phyloP scores from a whole-genome alignment of 2,888 invertebrate species.

The Drosophila vallismaia region DNA sequence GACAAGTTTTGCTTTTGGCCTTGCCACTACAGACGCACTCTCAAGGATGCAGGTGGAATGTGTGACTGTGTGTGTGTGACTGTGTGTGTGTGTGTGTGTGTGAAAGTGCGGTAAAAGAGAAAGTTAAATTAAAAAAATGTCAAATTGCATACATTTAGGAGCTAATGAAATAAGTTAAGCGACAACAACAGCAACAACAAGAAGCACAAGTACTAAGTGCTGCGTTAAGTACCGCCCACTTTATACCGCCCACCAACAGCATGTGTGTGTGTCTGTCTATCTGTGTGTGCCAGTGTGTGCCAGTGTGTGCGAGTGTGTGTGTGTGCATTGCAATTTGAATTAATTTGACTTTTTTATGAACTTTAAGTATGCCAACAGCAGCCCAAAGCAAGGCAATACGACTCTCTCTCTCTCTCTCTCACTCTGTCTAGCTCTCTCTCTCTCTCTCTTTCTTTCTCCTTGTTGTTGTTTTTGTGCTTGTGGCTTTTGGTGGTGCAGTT shows the following conservation, averaged over 20 bases:
- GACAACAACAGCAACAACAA: conserved; percentile 57
- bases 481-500: conserved; percentile 14
- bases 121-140: conserved; percentile 80
- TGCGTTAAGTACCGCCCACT: conserved; percentile 52
- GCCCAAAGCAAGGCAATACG: conserved; percentile 51
- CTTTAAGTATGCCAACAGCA: conserved; percentile 69
- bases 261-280: conserved; percentile 17
- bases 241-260: not conserved
- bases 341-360: conserved; percentile 70
- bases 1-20: conserved; percentile 33
- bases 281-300: conserved; percentile 17
- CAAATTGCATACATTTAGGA: conserved; percentile 79
- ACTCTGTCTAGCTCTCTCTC: conserved; percentile 32
- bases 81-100: not conserved
- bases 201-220: conserved; percentile 43
- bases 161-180: conserved; percentile 79
- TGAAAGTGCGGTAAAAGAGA: conserved; percentile 44
- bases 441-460: conserved; percentile 14
- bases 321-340: conserved; percentile 71
- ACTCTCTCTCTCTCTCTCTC: conserved; percentile 21
- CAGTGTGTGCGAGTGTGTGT: conserved; percentile 14
- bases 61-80: not conserved
- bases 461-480: conserved; percentile 1
- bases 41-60: conserved; percentile 5
- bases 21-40: conserved; percentile 24